A percentile compares a stretch with the other conserved stretches of the same genome.
Conservation (phyloP, 2,888 invertebrate genomes). For the Hylaea fasciaria region DNA sequence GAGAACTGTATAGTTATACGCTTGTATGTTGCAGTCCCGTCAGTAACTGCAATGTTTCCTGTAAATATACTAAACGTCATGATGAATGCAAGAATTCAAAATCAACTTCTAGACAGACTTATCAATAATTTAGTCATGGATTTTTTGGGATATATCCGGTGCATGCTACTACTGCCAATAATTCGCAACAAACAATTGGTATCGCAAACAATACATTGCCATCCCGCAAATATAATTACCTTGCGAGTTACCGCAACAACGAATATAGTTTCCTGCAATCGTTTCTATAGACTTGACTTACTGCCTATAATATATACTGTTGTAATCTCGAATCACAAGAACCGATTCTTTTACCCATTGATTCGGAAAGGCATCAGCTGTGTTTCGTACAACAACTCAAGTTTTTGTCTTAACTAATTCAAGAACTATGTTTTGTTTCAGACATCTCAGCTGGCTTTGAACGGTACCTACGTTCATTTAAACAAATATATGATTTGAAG, state of each 20-base stretch:
- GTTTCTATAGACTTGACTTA: conserved; percentile 2
- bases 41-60: too few relatives aligned
- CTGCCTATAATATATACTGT: conserved; percentile 6
- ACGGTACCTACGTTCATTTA: conserved; percentile 1
- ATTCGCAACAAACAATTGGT: too few relatives aligned
- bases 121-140: too few relatives aligned
- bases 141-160: too few relatives aligned
- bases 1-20: too few relatives aligned
- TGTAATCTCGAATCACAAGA: conserved; percentile 52
- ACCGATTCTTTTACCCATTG: conserved; percentile 55
- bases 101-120: too few relatives aligned
- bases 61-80: too few relatives aligned
- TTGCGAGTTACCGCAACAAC: background rate
- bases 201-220: too few relatives aligned
- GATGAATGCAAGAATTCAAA: too few relatives aligned
- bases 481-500: conserved; percentile 1
- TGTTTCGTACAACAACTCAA: conserved; percentile 49
- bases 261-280: background rate
- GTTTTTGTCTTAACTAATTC: conserved; percentile 26
- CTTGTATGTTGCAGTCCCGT: too few relatives aligned
- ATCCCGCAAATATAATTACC: too few relatives aligned
- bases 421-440: conserved; percentile 20
- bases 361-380: conserved; percentile 52
- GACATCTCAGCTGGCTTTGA: conserved; percentile 13
- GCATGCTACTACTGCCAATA: too few relatives aligned